Percentiles rank a stretch among this genome's conserved stretches.
These are phyloP conservation scores for Rhagonycha fulva DNA, from an alignment of 2,888 invertebrate genomes.

Conservation along the genomic window DNA sequence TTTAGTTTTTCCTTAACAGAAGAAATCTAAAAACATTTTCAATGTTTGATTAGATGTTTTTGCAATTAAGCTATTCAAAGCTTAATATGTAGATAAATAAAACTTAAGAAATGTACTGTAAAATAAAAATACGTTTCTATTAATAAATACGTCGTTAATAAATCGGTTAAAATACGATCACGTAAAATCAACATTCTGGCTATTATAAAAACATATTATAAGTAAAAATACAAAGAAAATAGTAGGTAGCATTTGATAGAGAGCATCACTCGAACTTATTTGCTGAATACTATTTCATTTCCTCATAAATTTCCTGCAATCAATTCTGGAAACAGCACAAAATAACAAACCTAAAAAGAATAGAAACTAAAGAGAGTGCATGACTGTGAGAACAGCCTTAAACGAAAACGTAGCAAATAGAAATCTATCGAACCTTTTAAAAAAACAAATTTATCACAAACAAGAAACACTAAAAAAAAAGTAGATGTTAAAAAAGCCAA, in stretches of 20 bases:
- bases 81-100: no score
- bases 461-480: slow-evolving; percentile 31
- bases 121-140: neutral
- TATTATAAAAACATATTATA: neutral
- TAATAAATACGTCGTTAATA: neutral
- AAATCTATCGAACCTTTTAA: slow-evolving; percentile 20
- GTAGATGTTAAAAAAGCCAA: slow-evolving; percentile 31
- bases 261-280: slow-evolving; percentile 35
- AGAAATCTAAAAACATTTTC: neutral
- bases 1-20: neutral
- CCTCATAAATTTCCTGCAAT: slow-evolving; percentile 40
- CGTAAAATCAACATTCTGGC: neutral
- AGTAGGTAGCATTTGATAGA: slow-evolving; percentile 28
- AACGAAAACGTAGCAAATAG: slow-evolving; percentile 30
- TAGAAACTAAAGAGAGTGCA: slow-evolving; percentile 13
- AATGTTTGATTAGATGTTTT: neutral
- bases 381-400: slow-evolving; percentile 30
- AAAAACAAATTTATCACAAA: slow-evolving; percentile 28
- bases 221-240: neutral
- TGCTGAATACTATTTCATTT: slow-evolving; percentile 37
- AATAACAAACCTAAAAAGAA: slow-evolving; percentile 22
- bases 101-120: neutral
- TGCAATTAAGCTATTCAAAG: no score
- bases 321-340: slow-evolving; percentile 34
- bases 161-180: neutral